Base-by-base conservation (phyloP, 2,888 invertebrate species). In the Eledona agricola region DNA sequence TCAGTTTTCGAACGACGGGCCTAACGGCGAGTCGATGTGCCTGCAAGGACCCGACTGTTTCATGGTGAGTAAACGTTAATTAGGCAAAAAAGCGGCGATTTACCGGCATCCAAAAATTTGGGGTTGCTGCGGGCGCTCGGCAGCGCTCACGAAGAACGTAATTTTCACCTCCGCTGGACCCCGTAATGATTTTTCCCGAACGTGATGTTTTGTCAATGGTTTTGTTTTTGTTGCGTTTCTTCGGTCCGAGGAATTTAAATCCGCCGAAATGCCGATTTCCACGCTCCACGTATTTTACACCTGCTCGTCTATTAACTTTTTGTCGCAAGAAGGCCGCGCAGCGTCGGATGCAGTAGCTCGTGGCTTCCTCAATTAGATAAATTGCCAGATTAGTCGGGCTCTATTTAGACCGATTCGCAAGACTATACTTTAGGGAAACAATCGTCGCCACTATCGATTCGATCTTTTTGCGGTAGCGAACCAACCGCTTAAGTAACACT, bases 21-120 rank as follows among this genome's bases (percentile, higher is more conserved):
- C 82, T 66, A 78, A 82, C 72, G 83, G 83, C 74, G 83, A 84
- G 77, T 82, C 83, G 50, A 83, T 83, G 72, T 86, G 85, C 76
- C 79, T 85, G 75, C 85, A 85, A 76, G 84, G 84, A 73, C 84
- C 85, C 63, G 85, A 85, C 79, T 86, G 85, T 75, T 86, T 84
- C 78, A 85, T 85, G 85, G 85, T 85, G 75, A 83, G 84, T 80
- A 28, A n/a, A n/a, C n/a, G n/a, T 10, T 20, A 9, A 6, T 5
- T 7, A 6, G 17, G 13, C 6, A 29, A 42, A 42, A 42, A 19
- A 9, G 10, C 20, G 9, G 10, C 29, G 28, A n/a, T 12, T 31
- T 20, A 28, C 26, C 11, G 26, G 10, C 10, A 11, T 19, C 40
- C 26, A 26, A 31, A 43, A 43, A 32, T 50, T 50, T 40, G 19